Base-by-base conservation (phyloP, 2,888 invertebrate species). In the Ochropleura leucogaster region DNA sequence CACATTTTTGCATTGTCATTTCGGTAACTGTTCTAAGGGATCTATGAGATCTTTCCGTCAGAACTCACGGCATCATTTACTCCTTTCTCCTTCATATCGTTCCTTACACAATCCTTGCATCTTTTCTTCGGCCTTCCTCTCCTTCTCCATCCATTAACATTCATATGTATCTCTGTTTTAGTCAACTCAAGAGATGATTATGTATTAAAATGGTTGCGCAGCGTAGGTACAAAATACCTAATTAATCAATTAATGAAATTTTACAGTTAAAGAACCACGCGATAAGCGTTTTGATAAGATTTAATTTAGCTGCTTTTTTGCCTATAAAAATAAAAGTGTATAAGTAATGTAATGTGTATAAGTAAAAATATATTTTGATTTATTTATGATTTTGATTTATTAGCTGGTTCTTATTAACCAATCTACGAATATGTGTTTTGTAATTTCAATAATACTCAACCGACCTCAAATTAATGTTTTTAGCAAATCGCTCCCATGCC, bases 191-290 rank as follows among this genome's bases (percentile, higher is more conserved):
- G 12, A 20, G 12, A 12, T 55, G 20, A 20, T 55, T 20, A 12
- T 14, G 2, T 57, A 42, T 42, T 42, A n/a, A 18, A 10, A 18
- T 18, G n/a, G 42, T 44, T 6, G 12, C 62, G 12, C 4, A 6
- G 16, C 42, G 59, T 20, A 60, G 12, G 44, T 53, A 66, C 46
- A 40, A 44, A 20, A 51, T 51, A 66, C 8, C 6, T 20, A 62
- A 66, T 63, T 72, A 51, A 72, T 65, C 20, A 18, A 42, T 51
- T 55, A 44, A 55, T 66, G 47, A 42, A 65, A 71, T 78, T 65
- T 30, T 8, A 60, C 1, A 42, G 47, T 62, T 72, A 12, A 42
- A 20, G 10, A 57, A 44, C 16, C 51, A 20, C 10, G 49, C 18
- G 53, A 77, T 70, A 71, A 18, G 20, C n/a, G 5, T 49, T 47